Percentiles rank a stretch among this genome's conserved stretches.
Conservation (phyloP, 37 sponge, comb jelly and placozoan species). For the Chondrosia reniformis region DNA sequence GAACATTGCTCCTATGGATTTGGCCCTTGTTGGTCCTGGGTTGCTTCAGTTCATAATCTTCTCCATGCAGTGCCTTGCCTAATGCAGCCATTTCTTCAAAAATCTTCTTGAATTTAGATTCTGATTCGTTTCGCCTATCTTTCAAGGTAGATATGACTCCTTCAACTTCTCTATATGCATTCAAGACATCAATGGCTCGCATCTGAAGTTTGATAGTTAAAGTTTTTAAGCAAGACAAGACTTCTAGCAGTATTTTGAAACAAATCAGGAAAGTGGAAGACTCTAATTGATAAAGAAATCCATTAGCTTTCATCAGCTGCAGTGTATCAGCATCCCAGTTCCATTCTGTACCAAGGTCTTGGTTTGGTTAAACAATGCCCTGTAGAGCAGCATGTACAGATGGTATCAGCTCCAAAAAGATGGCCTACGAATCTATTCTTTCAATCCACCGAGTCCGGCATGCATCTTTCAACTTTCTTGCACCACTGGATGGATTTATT, state of each 20-base stretch:
- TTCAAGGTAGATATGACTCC: constrained; percentile 18
- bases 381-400: constrained; percentile 30
- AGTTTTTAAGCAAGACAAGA: constrained; percentile 22
- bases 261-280: constrained; percentile 44
- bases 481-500: constrained; percentile 21
- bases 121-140: constrained; percentile 23
- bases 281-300: constrained; percentile 50
- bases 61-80: constrained; percentile 17
- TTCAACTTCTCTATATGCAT: constrained; percentile 35
- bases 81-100: constrained; percentile 18
- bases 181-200: constrained; percentile 29
- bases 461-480: constrained; percentile 42
- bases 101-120: constrained; percentile 11
- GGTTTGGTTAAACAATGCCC: constrained; percentile 18
- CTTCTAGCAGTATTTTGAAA: constrained; percentile 48
- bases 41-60: constrained; percentile 15
- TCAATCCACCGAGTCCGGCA: constrained; percentile 56
- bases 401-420: constrained; percentile 42
- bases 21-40: constrained; percentile 21
- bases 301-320: constrained; percentile 44
- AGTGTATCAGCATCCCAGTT: constrained; percentile 61
- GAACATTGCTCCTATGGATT: constrained; percentile 32
- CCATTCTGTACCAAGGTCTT: constrained; percentile 42
- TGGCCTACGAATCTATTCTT: constrained; percentile 46
- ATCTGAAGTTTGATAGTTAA: constrained; percentile 50